These are phyloP conservation scores for Xiphophorus couchianus DNA, from an alignment of 2,113 vertebrate genomes.

Conservation along the genomic window DNA sequence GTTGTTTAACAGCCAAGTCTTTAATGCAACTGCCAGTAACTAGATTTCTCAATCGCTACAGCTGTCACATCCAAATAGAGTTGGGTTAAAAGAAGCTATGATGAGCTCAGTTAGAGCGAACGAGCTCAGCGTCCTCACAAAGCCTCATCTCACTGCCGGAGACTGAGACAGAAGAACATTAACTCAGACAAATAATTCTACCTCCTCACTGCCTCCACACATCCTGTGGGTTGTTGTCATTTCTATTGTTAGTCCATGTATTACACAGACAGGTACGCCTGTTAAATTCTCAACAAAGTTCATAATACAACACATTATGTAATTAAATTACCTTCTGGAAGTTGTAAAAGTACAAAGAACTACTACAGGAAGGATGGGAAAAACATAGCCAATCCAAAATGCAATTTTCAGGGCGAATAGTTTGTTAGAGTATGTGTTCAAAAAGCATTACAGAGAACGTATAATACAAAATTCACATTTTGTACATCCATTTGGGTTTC, in stretches of 20 bases:
- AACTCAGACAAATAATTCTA: slow-evolving; percentile 21
- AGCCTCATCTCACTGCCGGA: slow-evolving; percentile 52
- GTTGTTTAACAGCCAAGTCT: not conserved
- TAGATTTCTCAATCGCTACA: not conserved
- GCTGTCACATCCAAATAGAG: slow-evolving; percentile 3
- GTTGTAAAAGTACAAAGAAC: not conserved
- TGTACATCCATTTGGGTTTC: too few species aligned
- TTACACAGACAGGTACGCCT: not conserved
- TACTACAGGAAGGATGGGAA: not conserved
- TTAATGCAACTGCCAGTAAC: not conserved
- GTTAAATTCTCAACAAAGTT: not conserved
- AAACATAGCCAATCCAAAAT: too few species aligned
- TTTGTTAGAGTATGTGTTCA: not conserved
- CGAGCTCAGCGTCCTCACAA: slow-evolving; percentile 51
- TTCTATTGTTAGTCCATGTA: not conserved
- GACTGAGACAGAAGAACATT: slow-evolving; percentile 23
- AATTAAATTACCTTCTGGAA: not conserved
- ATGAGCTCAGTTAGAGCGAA: slow-evolving; percentile 28
- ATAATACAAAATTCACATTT: too few species aligned
- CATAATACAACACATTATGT: not conserved
- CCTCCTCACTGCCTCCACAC: slow-evolving; percentile 7
- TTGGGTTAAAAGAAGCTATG: slow-evolving; percentile 14
- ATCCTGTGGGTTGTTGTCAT: not conserved
- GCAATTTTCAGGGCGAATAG: too few species aligned
- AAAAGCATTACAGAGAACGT: not conserved